phyloP scores from a whole-genome alignment of 2,888 invertebrate species.

The Sesia bembeciformis region DNA sequence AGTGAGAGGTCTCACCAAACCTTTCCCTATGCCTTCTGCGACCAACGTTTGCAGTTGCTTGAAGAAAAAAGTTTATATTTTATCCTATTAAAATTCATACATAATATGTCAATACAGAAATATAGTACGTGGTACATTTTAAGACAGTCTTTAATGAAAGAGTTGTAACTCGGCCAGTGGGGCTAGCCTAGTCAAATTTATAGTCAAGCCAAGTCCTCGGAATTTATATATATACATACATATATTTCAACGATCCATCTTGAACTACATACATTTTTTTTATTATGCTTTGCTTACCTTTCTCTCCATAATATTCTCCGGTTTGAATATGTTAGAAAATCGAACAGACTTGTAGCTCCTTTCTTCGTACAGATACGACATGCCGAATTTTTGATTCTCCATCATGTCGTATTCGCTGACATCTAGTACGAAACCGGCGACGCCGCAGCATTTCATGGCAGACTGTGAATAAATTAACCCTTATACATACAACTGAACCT shows the following conservation, averaged over 20 bases:
- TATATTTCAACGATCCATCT: too few relatives aligned
- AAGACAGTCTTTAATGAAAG: too few relatives aligned
- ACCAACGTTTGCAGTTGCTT: slow-evolving; percentile 68
- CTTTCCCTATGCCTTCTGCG: slow-evolving; percentile 75
- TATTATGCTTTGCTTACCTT: slow-evolving; percentile 17
- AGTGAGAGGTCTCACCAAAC: slow-evolving; percentile 79
- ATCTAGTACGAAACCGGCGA: background rate
- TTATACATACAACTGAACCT: too few relatives aligned
- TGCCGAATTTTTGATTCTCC: background rate
- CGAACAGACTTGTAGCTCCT: slow-evolving; percentile 1
- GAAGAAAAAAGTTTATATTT: slow-evolving; percentile 11
- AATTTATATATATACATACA: too few relatives aligned
- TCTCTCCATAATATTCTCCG: slow-evolving; percentile 16
- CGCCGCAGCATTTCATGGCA: background rate
- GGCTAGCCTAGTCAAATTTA: too few relatives aligned
- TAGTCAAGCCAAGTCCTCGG: too few relatives aligned
- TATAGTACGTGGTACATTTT: too few relatives aligned
- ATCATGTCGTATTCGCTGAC: background rate
- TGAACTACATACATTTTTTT: background rate
- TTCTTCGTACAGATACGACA: background rate
- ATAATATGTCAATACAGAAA: too few relatives aligned
- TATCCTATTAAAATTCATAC: too few relatives aligned
- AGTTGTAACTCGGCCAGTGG: too few relatives aligned
- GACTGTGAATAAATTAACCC: background rate
- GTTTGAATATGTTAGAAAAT: slow-evolving; percentile 22